These are phyloP conservation scores for Loxodonta africana DNA, from an alignment of 2,113 vertebrate species.

Conservation along the genomic window DNA sequence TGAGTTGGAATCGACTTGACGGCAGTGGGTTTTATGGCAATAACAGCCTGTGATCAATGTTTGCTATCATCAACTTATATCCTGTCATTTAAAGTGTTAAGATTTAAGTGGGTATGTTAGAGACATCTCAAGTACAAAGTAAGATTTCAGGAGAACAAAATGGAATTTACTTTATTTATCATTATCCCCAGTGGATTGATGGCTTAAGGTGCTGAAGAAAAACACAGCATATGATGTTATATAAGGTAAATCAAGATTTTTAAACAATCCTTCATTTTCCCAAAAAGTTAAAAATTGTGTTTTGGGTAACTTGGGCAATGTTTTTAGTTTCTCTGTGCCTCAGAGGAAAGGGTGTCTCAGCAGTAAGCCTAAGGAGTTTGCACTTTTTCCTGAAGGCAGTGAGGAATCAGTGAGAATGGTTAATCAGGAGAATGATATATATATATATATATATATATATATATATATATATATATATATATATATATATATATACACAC, in stretches of 20 bases:
- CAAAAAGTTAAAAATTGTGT: slow-evolving; percentile 10
- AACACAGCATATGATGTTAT: not conserved
- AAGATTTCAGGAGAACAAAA: slow-evolving; percentile 53
- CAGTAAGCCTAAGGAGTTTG: not conserved
- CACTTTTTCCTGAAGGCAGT: not conserved
- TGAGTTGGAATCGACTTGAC: too few species aligned
- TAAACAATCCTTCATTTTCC: not conserved
- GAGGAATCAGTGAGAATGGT: slow-evolving; percentile 15
- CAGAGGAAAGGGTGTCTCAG: not conserved
- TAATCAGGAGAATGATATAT: not conserved
- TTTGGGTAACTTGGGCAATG: not conserved
- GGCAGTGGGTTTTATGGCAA: not conserved
- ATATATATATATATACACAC: too few species aligned
- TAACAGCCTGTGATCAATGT: not conserved
- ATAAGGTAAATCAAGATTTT: not conserved
- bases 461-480: too few species aligned
- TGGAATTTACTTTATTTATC: not conserved
- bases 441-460: too few species aligned
- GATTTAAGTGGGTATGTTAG: not conserved
- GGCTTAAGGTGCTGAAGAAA: not conserved
- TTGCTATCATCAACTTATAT: not conserved
- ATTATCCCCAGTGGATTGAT: not conserved
- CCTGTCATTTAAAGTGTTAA: not conserved
- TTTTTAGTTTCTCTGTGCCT: not conserved
- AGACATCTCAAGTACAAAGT: not conserved